Conservation (phyloP, 1,140 invertebrate genomes). For the Tribolium madens region DNA sequence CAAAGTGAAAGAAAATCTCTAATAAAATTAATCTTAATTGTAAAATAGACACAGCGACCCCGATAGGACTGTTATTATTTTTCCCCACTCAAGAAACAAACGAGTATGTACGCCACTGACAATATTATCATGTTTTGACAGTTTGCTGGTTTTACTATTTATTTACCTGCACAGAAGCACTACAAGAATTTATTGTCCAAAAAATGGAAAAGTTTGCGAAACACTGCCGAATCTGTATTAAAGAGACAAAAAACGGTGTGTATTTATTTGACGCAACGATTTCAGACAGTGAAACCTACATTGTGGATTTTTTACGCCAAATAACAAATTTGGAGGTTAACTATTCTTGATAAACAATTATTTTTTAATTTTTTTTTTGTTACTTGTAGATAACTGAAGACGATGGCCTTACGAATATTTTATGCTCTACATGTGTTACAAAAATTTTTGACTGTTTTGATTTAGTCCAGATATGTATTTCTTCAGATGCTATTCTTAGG, state of each 20-base stretch:
- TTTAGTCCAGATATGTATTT: conserved; percentile 51
- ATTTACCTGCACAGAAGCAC: neutral
- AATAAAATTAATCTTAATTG: no score
- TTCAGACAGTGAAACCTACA: conserved; percentile 27
- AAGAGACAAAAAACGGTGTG: conserved; percentile 39
- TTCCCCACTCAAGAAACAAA: no score
- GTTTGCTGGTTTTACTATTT: no score
- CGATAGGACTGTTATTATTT: no score
- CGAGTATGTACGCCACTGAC: no score
- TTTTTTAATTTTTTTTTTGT: neutral
- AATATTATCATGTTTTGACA: no score
- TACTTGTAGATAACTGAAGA: conserved; percentile 48
- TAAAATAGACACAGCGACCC: no score
- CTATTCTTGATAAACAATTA: neutral
- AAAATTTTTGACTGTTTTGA: conserved; percentile 42
- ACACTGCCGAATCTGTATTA: conserved; percentile 56
- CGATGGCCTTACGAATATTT: conserved; percentile 51
- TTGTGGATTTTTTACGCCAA: conserved; percentile 54
- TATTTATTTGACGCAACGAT: conserved; percentile 52
- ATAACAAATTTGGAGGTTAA: conserved; percentile 57
- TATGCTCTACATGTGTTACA: conserved; percentile 53
- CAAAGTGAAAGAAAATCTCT: no score
- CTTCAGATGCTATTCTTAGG: conserved; percentile 51
- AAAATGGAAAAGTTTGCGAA: conserved; percentile 50
- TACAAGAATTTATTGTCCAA: neutral